Percentiles rank a stretch among this genome's conserved stretches.
Conservation (phyloP, 2,113 vertebrate species). For the Ptilonorhynchus violaceus region DNA sequence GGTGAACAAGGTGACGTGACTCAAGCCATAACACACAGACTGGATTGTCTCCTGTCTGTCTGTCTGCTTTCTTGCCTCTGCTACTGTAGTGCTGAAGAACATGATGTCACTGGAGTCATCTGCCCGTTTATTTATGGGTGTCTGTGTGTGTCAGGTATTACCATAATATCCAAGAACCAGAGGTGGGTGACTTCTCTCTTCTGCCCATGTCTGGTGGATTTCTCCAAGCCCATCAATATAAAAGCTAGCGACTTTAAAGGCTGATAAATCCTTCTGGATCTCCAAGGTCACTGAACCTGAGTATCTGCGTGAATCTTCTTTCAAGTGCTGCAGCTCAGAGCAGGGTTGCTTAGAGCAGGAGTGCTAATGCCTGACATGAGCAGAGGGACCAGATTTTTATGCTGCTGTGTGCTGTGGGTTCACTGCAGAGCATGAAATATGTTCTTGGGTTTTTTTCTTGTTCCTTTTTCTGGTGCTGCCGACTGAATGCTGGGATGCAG, state of each 20-base stretch:
- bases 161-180: neutral
- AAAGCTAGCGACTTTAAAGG: neutral
- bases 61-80: neutral
- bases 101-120: neutral
- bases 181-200: neutral
- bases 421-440: neutral
- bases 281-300: neutral
- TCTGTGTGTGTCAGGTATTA: neutral
- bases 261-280: neutral
- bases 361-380: neutral
- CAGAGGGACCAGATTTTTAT: neutral
- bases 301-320: neutral
- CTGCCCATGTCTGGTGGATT: neutral
- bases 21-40: rapidly evolving
- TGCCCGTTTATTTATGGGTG: neutral
- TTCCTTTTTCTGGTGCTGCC: neutral
- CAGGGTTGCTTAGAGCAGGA: neutral
- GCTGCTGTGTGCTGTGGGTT: neutral
- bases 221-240: neutral
- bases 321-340: neutral
- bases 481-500: neutral
- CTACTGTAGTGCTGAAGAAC: neutral
- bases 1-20: neutral
- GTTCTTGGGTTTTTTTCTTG: neutral
- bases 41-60: neutral